Percentiles rank a stretch among this genome's conserved stretches.
Evolutionary conservation across 1,140 invertebrate genomes (phyloP).

Genomic region (Tenebrio molitor): DNA sequence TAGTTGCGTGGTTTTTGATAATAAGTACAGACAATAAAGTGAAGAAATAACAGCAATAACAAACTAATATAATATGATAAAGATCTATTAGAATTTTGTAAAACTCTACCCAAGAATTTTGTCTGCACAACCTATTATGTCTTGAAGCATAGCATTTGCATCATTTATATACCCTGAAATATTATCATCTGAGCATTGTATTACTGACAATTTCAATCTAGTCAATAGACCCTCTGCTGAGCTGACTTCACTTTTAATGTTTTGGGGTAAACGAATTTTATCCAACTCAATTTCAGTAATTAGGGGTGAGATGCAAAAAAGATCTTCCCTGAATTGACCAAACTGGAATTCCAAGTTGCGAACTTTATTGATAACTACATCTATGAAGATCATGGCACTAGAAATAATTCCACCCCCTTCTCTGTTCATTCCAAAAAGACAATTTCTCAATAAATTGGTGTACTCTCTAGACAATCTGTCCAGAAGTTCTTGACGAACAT

Average conservation of each 20-base stretch:
- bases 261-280: constrained; percentile 7
- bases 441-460: neutral
- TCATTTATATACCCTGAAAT: neutral
- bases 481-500: constrained; percentile 1
- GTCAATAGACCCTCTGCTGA: neutral
- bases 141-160: constrained; percentile 12
- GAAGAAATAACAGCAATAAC: neutral
- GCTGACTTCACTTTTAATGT: neutral
- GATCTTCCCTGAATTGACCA: neutral
- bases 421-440: neutral
- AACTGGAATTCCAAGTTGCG: neutral
- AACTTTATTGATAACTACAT: neutral
- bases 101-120: constrained; percentile 4
- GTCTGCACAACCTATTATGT: constrained; percentile 7
- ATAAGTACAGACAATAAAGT: too few relatives aligned
- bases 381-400: neutral
- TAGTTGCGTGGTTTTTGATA: too few relatives aligned
- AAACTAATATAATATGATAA: neutral
- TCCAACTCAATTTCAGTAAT: constrained; percentile 16
- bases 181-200: neutral
- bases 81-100: neutral
- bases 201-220: neutral
- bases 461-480: constrained; percentile 4
- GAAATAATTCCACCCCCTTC: neutral
- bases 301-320: neutral